Percentiles rank a stretch among this genome's conserved stretches.
Evolutionary conservation across 1,140 invertebrate genomes (phyloP).

Genomic region (Drosophila murphyi): DNA sequence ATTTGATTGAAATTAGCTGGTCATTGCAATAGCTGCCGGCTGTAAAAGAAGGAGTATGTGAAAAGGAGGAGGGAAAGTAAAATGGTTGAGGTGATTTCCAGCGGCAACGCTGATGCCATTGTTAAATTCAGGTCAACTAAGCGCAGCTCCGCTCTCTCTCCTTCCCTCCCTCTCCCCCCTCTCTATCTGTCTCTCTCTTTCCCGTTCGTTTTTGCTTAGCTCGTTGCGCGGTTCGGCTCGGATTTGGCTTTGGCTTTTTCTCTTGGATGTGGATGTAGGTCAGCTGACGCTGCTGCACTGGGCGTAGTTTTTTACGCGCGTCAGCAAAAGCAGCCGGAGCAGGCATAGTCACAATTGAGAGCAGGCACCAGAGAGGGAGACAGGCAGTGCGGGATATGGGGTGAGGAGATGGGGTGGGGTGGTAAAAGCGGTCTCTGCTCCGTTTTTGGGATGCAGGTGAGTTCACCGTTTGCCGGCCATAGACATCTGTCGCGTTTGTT

Average conservation of each 20-base stretch:
- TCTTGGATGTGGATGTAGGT: constrained; percentile 66
- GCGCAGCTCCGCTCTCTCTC: constrained; percentile 1
- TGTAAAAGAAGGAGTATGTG: not conserved
- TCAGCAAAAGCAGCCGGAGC: constrained; percentile 61
- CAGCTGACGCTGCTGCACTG: constrained; percentile 46
- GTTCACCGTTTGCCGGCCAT: constrained; percentile 37
- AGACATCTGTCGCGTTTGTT: constrained; percentile 14
- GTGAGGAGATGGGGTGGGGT: not conserved
- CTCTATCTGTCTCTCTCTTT: not conserved
- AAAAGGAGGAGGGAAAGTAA: not conserved
- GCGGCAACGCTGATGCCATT: constrained; percentile 16
- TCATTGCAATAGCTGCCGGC: constrained; percentile 14
- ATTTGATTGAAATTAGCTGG: constrained; percentile 75
- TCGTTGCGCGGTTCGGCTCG: constrained; percentile 24
- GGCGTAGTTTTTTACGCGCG: constrained; percentile 74
- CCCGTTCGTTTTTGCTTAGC: constrained; percentile 1
- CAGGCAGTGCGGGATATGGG: too few species aligned
- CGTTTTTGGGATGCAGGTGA: constrained; percentile 18
- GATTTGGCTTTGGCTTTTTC: constrained; percentile 30
- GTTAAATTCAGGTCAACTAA: constrained; percentile 71
- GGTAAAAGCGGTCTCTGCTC: constrained; percentile 6
- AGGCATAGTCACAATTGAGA: not conserved
- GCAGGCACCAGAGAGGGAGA: not conserved
- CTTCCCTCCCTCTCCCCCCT: not conserved
- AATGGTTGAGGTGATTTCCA: not conserved